phyloP scores from a whole-genome alignment of 2,888 invertebrate species.

The Drosophila subquinaria region DNA sequence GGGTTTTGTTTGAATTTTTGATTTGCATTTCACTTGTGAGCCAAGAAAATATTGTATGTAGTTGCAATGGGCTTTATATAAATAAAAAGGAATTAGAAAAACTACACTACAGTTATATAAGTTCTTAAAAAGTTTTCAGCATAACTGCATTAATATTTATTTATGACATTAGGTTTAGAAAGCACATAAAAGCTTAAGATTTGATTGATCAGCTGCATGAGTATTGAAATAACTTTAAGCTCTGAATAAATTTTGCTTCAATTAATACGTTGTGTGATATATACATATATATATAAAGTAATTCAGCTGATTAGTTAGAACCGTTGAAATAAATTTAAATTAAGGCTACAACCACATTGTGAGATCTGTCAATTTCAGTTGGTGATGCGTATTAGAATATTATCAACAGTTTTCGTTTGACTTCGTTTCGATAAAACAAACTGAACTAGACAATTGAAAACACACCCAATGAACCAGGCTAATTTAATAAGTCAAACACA shows the following conservation, averaged over 20 bases:
- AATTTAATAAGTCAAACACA: conserved; percentile 74
- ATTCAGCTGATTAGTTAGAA: background rate
- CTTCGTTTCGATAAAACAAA: conserved; percentile 51
- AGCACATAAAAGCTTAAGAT: background rate
- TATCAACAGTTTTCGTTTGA: conserved; percentile 71
- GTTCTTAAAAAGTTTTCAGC: background rate
- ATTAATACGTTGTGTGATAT: too few relatives aligned
- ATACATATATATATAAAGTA: too few relatives aligned
- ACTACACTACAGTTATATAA: background rate
- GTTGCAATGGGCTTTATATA: background rate
- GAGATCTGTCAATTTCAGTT: conserved; percentile 15
- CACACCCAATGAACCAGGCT: conserved; percentile 63
- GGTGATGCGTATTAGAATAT: conserved; percentile 43
- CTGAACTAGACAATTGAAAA: conserved; percentile 33
- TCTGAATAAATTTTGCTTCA: too few relatives aligned
- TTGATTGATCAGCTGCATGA: background rate
- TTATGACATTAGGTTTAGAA: background rate
- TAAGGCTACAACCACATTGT: conserved; percentile 3
- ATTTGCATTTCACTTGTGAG: conserved; percentile 9
- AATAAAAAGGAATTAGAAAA: background rate
- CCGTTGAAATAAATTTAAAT: conserved; percentile 1
- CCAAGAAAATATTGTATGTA: background rate
- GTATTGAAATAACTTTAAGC: too few relatives aligned
- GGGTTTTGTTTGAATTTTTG: conserved; percentile 12
- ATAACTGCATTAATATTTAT: background rate